Evolutionary conservation across 2,797 vertebrate species (phyloP).

Genomic region (Buphagus erythrorhynchus): DNA sequence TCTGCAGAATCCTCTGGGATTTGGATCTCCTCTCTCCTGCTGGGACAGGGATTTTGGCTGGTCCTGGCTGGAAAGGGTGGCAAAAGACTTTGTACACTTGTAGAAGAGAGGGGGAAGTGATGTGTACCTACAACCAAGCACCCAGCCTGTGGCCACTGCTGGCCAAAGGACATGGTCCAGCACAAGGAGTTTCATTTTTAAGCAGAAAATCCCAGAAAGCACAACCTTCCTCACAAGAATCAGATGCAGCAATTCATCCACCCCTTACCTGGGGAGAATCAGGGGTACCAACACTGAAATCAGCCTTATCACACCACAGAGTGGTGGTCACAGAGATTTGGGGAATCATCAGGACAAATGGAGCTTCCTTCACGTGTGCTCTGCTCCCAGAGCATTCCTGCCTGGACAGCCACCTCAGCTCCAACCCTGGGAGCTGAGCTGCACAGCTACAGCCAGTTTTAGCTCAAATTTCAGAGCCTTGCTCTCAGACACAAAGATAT

Average conservation of each 20-base stretch:
- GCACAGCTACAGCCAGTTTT: background rate
- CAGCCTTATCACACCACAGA: background rate
- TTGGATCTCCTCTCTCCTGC: background rate
- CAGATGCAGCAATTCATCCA: background rate
- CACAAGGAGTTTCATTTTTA: background rate
- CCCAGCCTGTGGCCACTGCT: background rate
- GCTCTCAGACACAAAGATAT: background rate
- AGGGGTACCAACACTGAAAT: background rate
- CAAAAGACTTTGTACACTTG: background rate
- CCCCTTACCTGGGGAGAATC: background rate
- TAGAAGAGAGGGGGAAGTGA: background rate
- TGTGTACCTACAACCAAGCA: background rate
- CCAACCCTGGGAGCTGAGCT: background rate
- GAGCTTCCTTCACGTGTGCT: rapidly evolving
- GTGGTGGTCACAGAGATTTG: background rate
- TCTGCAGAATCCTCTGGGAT: background rate
- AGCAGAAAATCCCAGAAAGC: background rate
- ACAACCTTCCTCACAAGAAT: background rate
- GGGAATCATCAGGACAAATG: rapidly evolving
- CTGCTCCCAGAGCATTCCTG: background rate
- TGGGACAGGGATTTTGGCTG: background rate
- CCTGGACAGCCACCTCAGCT: background rate
- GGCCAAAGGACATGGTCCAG: background rate
- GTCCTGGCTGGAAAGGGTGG: background rate
- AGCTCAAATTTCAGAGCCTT: background rate